Conservation (phyloP, 2,888 invertebrate genomes). For the Agriotes lineatus region DNA sequence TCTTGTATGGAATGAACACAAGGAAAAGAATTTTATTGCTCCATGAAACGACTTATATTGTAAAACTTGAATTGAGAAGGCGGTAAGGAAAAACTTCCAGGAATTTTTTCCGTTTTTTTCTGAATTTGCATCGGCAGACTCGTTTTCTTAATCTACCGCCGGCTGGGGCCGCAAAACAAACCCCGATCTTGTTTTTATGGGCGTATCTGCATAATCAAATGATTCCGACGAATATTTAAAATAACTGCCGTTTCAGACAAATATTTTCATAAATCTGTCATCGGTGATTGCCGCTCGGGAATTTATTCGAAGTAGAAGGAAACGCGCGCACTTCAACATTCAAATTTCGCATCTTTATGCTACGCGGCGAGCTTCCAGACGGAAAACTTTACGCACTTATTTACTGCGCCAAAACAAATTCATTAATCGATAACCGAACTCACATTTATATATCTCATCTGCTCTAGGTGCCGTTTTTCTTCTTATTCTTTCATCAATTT, state of each 20-base stretch:
- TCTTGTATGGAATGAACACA: slow-evolving; percentile 47
- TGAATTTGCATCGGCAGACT: not conserved
- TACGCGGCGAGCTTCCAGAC: slow-evolving; percentile 26
- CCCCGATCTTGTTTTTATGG: slow-evolving; percentile 59
- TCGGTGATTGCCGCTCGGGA: slow-evolving; percentile 62
- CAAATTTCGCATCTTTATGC: slow-evolving; percentile 21
- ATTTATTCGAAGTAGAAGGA: slow-evolving; percentile 50
- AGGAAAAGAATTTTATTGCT: slow-evolving; percentile 48
- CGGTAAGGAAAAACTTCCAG: slow-evolving; percentile 10
- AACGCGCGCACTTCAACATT: slow-evolving; percentile 38
- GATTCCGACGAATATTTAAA: slow-evolving; percentile 66
- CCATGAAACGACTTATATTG: slow-evolving; percentile 42
- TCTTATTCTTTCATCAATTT: too few species aligned
- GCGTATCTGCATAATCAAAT: slow-evolving; percentile 67
- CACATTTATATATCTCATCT: not conserved
- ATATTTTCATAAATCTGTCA: slow-evolving; percentile 69
- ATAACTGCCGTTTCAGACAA: slow-evolving; percentile 66
- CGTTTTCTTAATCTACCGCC: slow-evolving; percentile 30
- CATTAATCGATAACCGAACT: not conserved
- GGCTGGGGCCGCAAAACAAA: slow-evolving; percentile 49
- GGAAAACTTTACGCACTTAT: slow-evolving; percentile 23
- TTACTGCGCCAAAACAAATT: not conserved
- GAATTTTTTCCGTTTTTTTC: not conserved
- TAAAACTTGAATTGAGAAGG: slow-evolving; percentile 44
- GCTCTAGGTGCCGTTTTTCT: not conserved